Conservation (phyloP, 2,888 invertebrate species). For the Stictocephala bisonia region DNA sequence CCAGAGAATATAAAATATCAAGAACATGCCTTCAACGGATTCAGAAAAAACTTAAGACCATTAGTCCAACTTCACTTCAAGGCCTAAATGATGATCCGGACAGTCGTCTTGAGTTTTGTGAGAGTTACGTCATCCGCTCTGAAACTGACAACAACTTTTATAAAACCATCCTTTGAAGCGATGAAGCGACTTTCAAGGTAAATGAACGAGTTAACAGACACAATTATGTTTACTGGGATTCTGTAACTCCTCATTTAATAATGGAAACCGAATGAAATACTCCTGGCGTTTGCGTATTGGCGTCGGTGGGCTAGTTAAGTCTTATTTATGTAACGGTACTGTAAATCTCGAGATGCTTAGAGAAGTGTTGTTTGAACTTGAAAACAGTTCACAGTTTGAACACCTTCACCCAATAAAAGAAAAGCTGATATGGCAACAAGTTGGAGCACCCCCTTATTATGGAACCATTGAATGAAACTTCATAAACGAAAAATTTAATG, state of each 20-base stretch:
- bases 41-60: slow-evolving; percentile 13
- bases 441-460: slow-evolving; percentile 6
- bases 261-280: background rate
- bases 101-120: background rate
- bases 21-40: slow-evolving; percentile 27
- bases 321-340: background rate
- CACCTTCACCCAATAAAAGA: background rate
- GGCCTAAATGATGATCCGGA: too few species aligned
- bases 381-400: background rate
- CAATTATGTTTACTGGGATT: slow-evolving; percentile 15
- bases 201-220: background rate
- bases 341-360: background rate
- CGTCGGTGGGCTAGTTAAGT: background rate
- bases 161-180: slow-evolving; percentile 4
- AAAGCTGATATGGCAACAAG: slow-evolving; percentile 14
- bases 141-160: background rate
- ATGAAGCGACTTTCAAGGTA: slow-evolving; percentile 9
- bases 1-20: too few species aligned
- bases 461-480: background rate
- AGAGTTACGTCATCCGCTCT: background rate
- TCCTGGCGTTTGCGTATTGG: slow-evolving; percentile 1
- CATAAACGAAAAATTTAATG: slow-evolving; percentile 18
- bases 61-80: slow-evolving; percentile 25
- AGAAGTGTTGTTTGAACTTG: background rate
- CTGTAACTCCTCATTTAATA: background rate